These are phyloP conservation scores for Zaprionus lachaisei DNA, from an alignment of 1,140 invertebrate genomes.

Conservation along the genomic window DNA sequence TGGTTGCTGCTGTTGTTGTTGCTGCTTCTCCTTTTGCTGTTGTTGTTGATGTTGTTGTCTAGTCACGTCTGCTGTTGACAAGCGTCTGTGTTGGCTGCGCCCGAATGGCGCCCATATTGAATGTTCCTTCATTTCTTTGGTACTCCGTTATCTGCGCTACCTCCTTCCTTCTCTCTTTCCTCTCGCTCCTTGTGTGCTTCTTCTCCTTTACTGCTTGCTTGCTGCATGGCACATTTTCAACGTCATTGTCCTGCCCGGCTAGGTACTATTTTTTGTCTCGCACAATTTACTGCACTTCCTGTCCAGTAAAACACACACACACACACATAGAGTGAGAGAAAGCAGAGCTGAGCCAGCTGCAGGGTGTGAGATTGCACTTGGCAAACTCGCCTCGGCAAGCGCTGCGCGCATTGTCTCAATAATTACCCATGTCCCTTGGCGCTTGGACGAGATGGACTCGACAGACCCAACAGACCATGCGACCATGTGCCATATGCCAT, in stretches of 20 bases:
- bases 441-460: conserved; percentile 4
- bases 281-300: conserved; percentile 78
- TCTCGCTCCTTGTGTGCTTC: conserved; percentile 10
- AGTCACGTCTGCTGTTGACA: conserved; percentile 75
- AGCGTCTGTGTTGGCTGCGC: conserved; percentile 64
- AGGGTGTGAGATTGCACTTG: conserved; percentile 23
- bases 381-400: conserved; percentile 43
- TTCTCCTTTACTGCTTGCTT: conserved; percentile 20
- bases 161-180: conserved; percentile 2
- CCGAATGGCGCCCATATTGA: conserved; percentile 66
- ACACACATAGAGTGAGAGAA: background rate
- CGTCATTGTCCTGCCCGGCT: conserved; percentile 67
- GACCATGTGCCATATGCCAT: conserved; percentile 28
- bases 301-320: conserved; percentile 48
- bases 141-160: background rate
- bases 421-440: conserved; percentile 73
- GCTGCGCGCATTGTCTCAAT: conserved; percentile 68
- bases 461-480: conserved; percentile 10
- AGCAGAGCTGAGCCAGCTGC: conserved; percentile 5
- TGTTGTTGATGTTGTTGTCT: conserved; percentile 60
- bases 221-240: conserved; percentile 76
- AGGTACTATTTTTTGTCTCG: conserved; percentile 78
- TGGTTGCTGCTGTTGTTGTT: conserved; percentile 26
- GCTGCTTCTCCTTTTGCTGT: conserved; percentile 38
- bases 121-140: conserved; percentile 47